Evolutionary conservation across 2,113 vertebrate species (phyloP), one percentile per base, ranked within the genome.

Genomic region (Sorex araneus): DNA sequence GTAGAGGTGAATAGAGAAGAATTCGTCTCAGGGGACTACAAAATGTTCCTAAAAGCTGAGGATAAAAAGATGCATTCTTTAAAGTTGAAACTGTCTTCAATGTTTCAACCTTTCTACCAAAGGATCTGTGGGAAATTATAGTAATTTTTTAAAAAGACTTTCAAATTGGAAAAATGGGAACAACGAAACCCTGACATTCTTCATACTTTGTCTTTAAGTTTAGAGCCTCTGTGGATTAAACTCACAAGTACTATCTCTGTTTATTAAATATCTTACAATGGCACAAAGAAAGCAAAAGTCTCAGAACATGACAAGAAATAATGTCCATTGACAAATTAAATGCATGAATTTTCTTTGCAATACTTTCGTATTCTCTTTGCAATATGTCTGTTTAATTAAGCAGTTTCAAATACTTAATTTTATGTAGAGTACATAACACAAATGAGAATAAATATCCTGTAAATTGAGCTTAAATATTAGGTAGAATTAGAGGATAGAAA

Each of bases 381-480:
- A 8, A 74, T 50, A 87, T 67, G 6, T 81, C 23, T n/a, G 4
- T 30, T 78, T 21, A 25, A 69, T 36, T 45, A 27, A 71, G 84
- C 77, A 50, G 13, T 85, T 92, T 12, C 13, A 43, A 80, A n/a
- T 79, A 67, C 66, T 92, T 90, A 80, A 47, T 25, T 71, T 86
- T 64, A 21, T 91, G 27, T 50, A 50, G 45, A 47, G 1, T 63
- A 66, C n/a, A 32, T 77, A 67, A 66, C 21, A 71, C 36, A 83
- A 64, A 60, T 45, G 10, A 83, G 2, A 18, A 27, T 36, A 79
- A 76, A 80, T 40, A 3, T 84, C 36, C 6, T 43, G 57, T 27
- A 91, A 28, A 64, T 75, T 82, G 47, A 75, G 13, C 8, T 18
- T 9, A 79, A 84, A 11, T 57, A 43, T 67, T 3, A 60, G 16